Percentiles rank a stretch among this genome's conserved stretches.
phyloP scores from a whole-genome alignment of 2,888 invertebrate species.

The Ennomos fuscantarius region DNA sequence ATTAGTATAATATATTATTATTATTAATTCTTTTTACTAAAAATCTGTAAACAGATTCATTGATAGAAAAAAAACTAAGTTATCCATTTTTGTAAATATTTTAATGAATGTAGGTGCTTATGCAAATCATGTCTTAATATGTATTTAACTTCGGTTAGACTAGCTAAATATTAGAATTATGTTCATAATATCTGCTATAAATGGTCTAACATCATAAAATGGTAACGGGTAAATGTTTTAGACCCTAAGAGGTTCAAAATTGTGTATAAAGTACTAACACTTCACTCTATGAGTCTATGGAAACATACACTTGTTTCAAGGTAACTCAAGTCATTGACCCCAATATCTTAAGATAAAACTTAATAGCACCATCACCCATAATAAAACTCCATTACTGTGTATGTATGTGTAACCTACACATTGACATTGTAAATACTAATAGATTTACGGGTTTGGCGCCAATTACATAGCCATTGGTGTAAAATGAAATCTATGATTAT shows the following conservation, averaged over 20 bases:
- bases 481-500: conserved; percentile 1
- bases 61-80: too few relatives aligned
- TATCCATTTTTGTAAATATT: too few relatives aligned
- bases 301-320: conserved; percentile 38
- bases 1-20: too few relatives aligned
- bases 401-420: conserved; percentile 16
- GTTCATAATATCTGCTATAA: too few relatives aligned
- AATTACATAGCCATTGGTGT: conserved; percentile 7
- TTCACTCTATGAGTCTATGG: conserved; percentile 18
- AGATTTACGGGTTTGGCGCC: conserved; percentile 15
- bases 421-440: conserved; percentile 12
- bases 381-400: background rate
- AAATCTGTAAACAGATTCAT: too few relatives aligned
- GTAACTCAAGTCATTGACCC: conserved; percentile 30
- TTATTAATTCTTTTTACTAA: too few relatives aligned
- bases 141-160: too few relatives aligned
- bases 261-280: background rate
- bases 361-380: conserved; percentile 31
- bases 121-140: too few relatives aligned
- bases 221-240: too few relatives aligned
- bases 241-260: conserved; percentile 2
- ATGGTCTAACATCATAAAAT: too few relatives aligned
- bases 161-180: too few relatives aligned
- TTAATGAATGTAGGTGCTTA: too few relatives aligned
- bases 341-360: conserved; percentile 29